Evolutionary conservation across 1,140 invertebrate genomes (phyloP).

Genomic region (Octopus sinensis): DNA sequence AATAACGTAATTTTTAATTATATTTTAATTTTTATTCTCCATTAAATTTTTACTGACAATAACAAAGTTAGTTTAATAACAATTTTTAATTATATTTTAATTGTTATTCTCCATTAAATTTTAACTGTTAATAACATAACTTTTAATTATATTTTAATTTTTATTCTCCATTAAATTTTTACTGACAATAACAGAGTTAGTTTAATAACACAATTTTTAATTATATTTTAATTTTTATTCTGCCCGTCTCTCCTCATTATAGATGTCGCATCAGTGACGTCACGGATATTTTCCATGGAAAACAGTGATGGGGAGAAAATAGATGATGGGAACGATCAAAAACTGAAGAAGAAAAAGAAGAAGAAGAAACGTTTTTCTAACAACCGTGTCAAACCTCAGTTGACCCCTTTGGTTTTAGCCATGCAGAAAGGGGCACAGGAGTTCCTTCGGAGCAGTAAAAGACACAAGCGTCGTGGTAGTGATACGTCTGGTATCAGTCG

Average conservation of each 20-base stretch:
- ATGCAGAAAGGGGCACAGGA: constrained; percentile 20
- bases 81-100: too few relatives aligned
- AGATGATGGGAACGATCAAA: constrained; percentile 4
- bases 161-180: too few relatives aligned
- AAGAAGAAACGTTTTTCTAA: constrained; percentile 25
- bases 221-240: too few relatives aligned
- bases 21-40: too few relatives aligned
- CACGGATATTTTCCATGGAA: constrained; percentile 35
- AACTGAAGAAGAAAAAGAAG: constrained; percentile 26
- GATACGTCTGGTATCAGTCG: constrained; percentile 35
- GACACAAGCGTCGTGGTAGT: constrained; percentile 26
- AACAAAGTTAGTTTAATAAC: too few relatives aligned
- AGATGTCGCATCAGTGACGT: constrained; percentile 43
- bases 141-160: too few relatives aligned
- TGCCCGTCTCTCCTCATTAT: constrained; percentile 18
- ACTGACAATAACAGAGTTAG: too few relatives aligned
- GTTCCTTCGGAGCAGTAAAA: constrained; percentile 1
- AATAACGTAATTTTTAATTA: too few relatives aligned
- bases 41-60: too few relatives aligned
- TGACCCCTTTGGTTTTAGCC: constrained; percentile 30
- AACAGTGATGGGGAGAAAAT: constrained; percentile 19
- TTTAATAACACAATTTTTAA: too few relatives aligned
- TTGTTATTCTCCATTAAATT: too few relatives aligned
- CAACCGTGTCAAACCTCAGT: constrained; percentile 30
- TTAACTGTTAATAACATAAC: too few relatives aligned